A percentile compares a stretch with the other conserved stretches of the same genome.
Evolutionary conservation across 1,140 invertebrate species (phyloP).

Genomic region (Nephila pilipes): DNA sequence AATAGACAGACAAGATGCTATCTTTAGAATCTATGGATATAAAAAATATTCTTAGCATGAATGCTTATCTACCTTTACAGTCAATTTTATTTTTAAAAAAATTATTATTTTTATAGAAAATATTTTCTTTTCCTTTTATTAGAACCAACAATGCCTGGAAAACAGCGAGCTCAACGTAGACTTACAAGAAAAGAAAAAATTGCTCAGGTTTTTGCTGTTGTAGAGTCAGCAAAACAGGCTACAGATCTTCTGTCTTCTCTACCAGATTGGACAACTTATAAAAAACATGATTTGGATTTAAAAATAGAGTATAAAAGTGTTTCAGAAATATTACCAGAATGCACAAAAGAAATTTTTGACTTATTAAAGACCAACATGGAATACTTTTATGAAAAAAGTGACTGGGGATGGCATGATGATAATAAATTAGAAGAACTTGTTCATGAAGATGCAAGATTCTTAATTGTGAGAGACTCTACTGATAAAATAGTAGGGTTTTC

Average conservation of each 20-base stretch:
- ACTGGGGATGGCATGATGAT: conserved; percentile 79
- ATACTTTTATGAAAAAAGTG: conserved; percentile 77
- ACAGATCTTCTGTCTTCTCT: conserved; percentile 27
- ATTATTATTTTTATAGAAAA: no score
- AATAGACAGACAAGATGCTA: no score
- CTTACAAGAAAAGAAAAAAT: conserved; percentile 64
- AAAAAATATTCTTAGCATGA: no score
- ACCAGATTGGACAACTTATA: not conserved
- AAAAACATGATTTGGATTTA: conserved; percentile 69
- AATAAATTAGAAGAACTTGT: conserved; percentile 78
- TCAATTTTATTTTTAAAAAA: no score
- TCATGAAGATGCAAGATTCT: conserved; percentile 77
- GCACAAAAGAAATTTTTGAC: conserved; percentile 76
- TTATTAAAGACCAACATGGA: conserved; percentile 79
- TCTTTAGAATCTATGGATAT: no score
- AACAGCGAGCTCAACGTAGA: conserved; percentile 46
- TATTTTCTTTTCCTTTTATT: not conserved
- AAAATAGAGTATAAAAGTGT: conserved; percentile 65
- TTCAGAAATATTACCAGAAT: conserved; percentile 51
- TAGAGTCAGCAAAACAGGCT: conserved; percentile 43
- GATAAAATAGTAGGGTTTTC: conserved; percentile 77
- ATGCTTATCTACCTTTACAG: no score
- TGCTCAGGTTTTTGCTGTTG: not conserved
- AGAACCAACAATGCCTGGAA: conserved; percentile 61
- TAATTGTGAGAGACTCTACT: conserved; percentile 76